These are phyloP conservation scores for Myopa testacea DNA, from an alignment of 2,888 invertebrate genomes.

Conservation along the genomic window DNA sequence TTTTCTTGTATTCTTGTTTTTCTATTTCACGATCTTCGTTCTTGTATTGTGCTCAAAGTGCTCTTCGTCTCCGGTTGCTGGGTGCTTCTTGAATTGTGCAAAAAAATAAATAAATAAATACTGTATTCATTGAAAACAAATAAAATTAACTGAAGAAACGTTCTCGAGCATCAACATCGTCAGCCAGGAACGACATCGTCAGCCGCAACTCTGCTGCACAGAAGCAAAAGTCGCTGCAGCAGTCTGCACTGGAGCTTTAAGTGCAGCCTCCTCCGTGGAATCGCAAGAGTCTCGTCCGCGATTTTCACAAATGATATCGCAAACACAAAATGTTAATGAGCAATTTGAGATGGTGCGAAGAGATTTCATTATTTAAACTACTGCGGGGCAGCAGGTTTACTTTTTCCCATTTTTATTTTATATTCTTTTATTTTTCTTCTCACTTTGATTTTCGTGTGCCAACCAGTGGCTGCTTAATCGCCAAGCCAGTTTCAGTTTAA, in stretches of 20 bases:
- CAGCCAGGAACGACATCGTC: slow-evolving; percentile 8
- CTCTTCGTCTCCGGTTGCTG: background rate
- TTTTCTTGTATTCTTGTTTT: slow-evolving; percentile 7
- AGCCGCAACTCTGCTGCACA: slow-evolving; percentile 7
- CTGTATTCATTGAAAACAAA: slow-evolving; percentile 22
- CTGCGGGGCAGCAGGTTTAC: background rate
- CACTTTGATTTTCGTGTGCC: background rate
- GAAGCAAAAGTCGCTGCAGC: slow-evolving; percentile 11
- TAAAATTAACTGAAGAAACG: slow-evolving; percentile 11
- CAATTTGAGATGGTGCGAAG: slow-evolving; percentile 70
- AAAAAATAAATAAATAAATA: slow-evolving; percentile 7
- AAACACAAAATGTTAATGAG: slow-evolving; percentile 70
- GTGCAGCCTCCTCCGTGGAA: slow-evolving; percentile 13
- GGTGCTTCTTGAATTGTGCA: background rate
- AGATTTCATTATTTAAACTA: slow-evolving; percentile 61
- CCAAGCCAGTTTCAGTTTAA: slow-evolving; percentile 27
- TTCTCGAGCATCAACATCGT: slow-evolving; percentile 21
- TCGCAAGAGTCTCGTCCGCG: slow-evolving; percentile 45
- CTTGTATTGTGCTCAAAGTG: background rate
- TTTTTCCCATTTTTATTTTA: slow-evolving; percentile 24
- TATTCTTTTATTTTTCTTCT: slow-evolving; percentile 35
- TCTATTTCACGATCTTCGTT: background rate
- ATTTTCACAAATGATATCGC: slow-evolving; percentile 69
- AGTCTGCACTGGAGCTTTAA: background rate
- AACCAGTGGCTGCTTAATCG: slow-evolving; percentile 5